A percentile compares a stretch with the other conserved stretches of the same genome.
phyloP scores from a whole-genome alignment of 2,797 vertebrate species.

The Pseudochirops corinnae region DNA sequence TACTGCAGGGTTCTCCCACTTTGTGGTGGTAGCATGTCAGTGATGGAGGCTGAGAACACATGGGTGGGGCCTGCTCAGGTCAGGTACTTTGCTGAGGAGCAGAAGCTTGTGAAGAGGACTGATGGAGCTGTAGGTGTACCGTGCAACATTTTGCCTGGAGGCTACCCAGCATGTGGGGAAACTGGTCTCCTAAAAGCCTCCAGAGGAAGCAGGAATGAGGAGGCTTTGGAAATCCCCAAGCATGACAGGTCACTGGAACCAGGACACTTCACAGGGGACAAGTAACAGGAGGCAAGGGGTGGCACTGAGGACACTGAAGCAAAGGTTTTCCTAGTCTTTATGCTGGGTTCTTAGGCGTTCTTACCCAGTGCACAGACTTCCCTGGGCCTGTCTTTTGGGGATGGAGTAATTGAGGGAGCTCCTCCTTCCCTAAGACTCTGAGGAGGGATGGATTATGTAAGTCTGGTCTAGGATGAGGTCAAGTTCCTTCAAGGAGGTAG shows the following conservation, averaged over 20 bases:
- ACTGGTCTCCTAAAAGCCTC: background rate
- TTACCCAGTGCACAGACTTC: conserved; percentile 13
- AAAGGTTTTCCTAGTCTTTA: background rate
- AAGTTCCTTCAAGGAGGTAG: conserved; percentile 33
- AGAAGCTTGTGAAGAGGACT: conserved; percentile 24
- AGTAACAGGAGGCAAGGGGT: too few relatives aligned
- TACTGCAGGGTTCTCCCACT: conserved; percentile 6
- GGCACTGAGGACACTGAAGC: background rate
- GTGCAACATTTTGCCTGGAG: background rate
- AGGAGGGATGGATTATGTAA: background rate
- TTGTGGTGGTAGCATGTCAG: background rate
- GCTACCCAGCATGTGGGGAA: background rate
- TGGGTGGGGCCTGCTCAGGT: background rate
- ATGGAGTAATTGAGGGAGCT: background rate
- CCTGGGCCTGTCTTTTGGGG: background rate
- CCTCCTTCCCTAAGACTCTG: conserved; percentile 16
- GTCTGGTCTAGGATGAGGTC: background rate
- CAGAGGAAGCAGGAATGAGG: background rate
- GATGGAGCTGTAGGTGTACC: conserved; percentile 6
- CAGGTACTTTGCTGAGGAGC: background rate
- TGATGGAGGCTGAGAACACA: background rate
- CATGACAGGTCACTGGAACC: background rate
- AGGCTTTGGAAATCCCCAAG: background rate
- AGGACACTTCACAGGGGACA: background rate
- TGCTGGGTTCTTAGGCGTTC: background rate